Base-by-base conservation (phyloP, 2,113 vertebrate species). In the Seriola aureovittata region DNA sequence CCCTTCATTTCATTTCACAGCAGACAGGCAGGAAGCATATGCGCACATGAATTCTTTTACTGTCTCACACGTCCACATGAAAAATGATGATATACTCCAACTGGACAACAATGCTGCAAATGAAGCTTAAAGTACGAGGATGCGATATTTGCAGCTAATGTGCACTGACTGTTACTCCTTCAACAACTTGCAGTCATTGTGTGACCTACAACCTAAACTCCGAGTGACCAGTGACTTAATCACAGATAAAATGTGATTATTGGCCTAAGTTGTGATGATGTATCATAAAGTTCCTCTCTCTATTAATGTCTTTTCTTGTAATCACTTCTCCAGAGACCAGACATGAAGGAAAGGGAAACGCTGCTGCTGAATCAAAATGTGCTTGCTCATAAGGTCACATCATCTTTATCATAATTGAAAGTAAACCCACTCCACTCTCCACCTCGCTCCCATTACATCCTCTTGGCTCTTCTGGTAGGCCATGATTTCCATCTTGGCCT, bases 321-420 rank as follows among this genome's bases (percentile, higher is more conserved):
- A 80, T 86, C 83, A 84, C 70, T 88, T 90, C 81, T 85, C 58
- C 34, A 75, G 71, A 90, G 40, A 70, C 23, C 46, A 72, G 50
- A 83, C 54, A 59, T 0, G 1, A 50, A 32, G 21, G 48, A 82
- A 86, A 60, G 62, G 67, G 71, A 75, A 80, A 67, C 32, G n/a
- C 52, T 34, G 10, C 58, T 12, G 29, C 32, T 71, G n/a, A 80
- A 66, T 75, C 50, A 55, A 87, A 82, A 79, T 50, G 52, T 75
- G 36, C 66, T 86, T 44, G 21, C 59, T 82, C 81, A 78, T 66
- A 75, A 80, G 76, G 79, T 86, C 76, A n/a, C 69, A 12, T 91
- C 78, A 85, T 83, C 40, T 71, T 74, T 46, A 19, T 59, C 65
- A 48, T 36, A 71, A 59, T 13, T 71, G 58, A 85, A 78, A 87